A percentile compares a stretch with the other conserved stretches of the same genome.
These are phyloP conservation scores for Chloroclystis v-ata DNA, from an alignment of 2,888 invertebrate genomes.

Conservation along the genomic window DNA sequence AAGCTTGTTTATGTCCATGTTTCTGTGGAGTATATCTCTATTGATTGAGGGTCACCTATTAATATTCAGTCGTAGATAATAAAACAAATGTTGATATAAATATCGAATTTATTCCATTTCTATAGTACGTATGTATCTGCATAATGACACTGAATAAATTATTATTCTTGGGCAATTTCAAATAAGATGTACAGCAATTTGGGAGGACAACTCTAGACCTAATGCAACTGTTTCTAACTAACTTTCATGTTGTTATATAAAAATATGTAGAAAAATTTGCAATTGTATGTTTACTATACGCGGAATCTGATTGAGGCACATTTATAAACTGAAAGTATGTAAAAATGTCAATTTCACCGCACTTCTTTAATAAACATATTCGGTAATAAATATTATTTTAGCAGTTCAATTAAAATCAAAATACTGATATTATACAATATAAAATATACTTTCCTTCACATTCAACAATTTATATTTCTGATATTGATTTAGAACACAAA, in stretches of 20 bases:
- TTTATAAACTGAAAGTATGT: slow-evolving; percentile 7
- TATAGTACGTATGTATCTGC: slow-evolving; percentile 63
- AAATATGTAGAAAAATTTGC: slow-evolving; percentile 24
- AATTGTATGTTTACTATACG: slow-evolving; percentile 10
- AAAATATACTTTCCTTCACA: slow-evolving; percentile 58
- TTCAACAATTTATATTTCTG: slow-evolving; percentile 64
- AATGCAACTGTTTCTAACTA: slow-evolving; percentile 14
- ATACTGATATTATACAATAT: slow-evolving; percentile 43
- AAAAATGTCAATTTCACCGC: slow-evolving; percentile 15
- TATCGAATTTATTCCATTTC: slow-evolving; percentile 64
- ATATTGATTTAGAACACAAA: slow-evolving; percentile 58
- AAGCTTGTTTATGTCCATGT: not conserved
- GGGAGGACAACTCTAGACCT: slow-evolving; percentile 29
- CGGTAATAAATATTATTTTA: slow-evolving; percentile 21
- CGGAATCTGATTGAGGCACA: slow-evolving; percentile 12
- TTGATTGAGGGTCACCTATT: too few species aligned
- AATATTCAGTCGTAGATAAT: too few species aligned
- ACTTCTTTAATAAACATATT: slow-evolving; percentile 8
- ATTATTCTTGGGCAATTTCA: slow-evolving; percentile 37
- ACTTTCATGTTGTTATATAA: slow-evolving; percentile 23
- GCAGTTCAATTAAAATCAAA: slow-evolving; percentile 26
- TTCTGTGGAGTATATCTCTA: not conserved
- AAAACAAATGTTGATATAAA: slow-evolving; percentile 53
- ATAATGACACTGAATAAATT: slow-evolving; percentile 43
- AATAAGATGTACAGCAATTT: slow-evolving; percentile 49